Evolutionary conservation across 2,113 vertebrate genomes (phyloP).

Genomic region (Onychostoma macrolepis): DNA sequence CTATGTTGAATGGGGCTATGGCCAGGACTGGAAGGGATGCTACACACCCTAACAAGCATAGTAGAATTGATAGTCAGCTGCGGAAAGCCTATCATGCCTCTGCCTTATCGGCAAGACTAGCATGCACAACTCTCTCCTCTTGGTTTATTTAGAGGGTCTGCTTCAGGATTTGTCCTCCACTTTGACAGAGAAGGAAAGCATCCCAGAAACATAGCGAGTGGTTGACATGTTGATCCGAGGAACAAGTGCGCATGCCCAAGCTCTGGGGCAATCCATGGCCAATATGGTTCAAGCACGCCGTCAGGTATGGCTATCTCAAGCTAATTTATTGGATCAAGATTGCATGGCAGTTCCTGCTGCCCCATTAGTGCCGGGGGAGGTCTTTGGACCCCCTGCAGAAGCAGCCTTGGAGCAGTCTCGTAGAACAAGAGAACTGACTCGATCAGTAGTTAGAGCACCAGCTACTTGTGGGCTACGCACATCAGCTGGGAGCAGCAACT

Average conservation of each 20-base stretch:
- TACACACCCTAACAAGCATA: neutral
- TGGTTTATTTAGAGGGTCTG: neutral
- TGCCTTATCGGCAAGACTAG: neutral
- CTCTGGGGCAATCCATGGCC: neutral
- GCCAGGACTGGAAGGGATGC: neutral
- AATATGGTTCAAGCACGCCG: neutral
- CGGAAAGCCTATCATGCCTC: neutral
- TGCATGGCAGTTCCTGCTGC: neutral
- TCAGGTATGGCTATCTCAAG: neutral
- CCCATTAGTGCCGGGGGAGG: neutral
- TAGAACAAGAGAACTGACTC: neutral
- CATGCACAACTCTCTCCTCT: neutral
- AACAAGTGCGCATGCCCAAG: slow-evolving; percentile 1
- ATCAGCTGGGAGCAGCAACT: neutral
- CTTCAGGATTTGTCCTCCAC: neutral
- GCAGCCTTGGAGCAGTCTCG: neutral
- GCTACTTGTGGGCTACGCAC: neutral
- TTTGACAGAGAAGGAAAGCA: neutral
- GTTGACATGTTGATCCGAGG: neutral
- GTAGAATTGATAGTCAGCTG: neutral
- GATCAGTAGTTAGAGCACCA: neutral
- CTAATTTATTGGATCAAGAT: neutral
- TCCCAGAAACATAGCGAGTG: neutral
- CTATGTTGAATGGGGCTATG: neutral
- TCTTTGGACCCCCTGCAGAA: neutral